phyloP scores from a whole-genome alignment of 1,140 invertebrate species.

The Sycobia sp. region DNA sequence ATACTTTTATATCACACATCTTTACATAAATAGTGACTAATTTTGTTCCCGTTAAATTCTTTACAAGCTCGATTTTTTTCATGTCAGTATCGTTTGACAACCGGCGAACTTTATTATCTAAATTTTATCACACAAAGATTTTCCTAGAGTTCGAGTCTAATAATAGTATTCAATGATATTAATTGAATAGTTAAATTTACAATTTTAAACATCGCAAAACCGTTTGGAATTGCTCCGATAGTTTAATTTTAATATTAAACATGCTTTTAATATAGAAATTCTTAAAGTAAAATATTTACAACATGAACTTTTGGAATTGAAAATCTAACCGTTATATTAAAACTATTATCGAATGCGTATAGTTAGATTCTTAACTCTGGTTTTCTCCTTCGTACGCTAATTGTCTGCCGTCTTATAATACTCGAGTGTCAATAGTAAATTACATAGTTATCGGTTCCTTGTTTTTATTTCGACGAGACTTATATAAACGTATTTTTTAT shows the following conservation, averaged over 20 bases:
- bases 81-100: conserved; percentile 34
- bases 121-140: conserved; percentile 35
- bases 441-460: conserved; percentile 13
- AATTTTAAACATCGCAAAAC: no score
- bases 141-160: no score
- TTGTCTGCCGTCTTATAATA: conserved; percentile 21
- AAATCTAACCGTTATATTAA: no score
- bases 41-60: conserved; percentile 48
- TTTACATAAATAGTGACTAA: conserved; percentile 46
- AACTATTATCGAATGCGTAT: no score
- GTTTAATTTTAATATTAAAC: no score
- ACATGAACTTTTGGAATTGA: no score
- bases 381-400: conserved; percentile 20
- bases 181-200: no score
- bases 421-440: conserved; percentile 23
- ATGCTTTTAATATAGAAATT: no score
- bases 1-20: conserved; percentile 33
- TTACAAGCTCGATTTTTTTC: conserved; percentile 40
- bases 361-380: no score
- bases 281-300: no score
- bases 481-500: conserved; percentile 26
- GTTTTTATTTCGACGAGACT: conserved; percentile 25
- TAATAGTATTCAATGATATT: no score
- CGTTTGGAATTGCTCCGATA: no score
- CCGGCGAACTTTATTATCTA: conserved; percentile 27